A percentile compares a stretch with the other conserved stretches of the same genome.
These are phyloP conservation scores for Azorinus chamasolen DNA, from an alignment of 2,888 invertebrate species.

Conservation along the genomic window DNA sequence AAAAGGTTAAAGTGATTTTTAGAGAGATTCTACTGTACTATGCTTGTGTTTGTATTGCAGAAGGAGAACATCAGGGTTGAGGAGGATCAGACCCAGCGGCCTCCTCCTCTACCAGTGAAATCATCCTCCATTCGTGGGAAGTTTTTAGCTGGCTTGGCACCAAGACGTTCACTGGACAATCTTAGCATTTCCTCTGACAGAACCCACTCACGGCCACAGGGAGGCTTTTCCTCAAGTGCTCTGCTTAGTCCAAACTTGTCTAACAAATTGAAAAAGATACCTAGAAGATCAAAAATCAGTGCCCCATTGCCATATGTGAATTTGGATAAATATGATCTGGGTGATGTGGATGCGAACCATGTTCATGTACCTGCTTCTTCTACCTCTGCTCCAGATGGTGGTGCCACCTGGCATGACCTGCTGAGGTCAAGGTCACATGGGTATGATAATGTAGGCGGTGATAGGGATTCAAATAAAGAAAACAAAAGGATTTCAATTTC, in stretches of 20 bases:
- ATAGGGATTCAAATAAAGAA: conserved; percentile 45
- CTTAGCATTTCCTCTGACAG: conserved; percentile 59
- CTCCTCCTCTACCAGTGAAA: conserved; percentile 67
- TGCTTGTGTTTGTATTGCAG: conserved; percentile 13
- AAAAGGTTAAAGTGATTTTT: no score
- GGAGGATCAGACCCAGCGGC: conserved; percentile 59
- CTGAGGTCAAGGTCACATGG: conserved; percentile 53
- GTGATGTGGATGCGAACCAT: conserved; percentile 70
- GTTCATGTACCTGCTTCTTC: conserved; percentile 69
- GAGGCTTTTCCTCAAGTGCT: conserved; percentile 52
- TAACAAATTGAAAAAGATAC: conserved; percentile 75
- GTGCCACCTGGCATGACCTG: conserved; percentile 5
- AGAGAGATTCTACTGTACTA: no score
- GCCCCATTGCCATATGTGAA: conserved; percentile 82
- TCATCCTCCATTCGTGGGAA: conserved; percentile 40
- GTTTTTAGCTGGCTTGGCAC: conserved; percentile 10
- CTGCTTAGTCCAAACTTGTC: conserved; percentile 74
- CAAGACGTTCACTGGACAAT: conserved; percentile 58
- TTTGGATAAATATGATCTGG: conserved; percentile 77
- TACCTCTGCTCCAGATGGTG: conserved; percentile 56
- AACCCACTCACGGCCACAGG: conserved; percentile 47
- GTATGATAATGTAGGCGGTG: conserved; percentile 56
- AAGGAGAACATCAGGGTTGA: conserved; percentile 40
- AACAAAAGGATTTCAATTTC: conserved; percentile 53
- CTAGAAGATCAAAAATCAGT: conserved; percentile 69